Percentiles rank a stretch among this genome's conserved stretches.
Conservation (phyloP, 1,140 invertebrate genomes). For the Palaemon carinicauda region DNA sequence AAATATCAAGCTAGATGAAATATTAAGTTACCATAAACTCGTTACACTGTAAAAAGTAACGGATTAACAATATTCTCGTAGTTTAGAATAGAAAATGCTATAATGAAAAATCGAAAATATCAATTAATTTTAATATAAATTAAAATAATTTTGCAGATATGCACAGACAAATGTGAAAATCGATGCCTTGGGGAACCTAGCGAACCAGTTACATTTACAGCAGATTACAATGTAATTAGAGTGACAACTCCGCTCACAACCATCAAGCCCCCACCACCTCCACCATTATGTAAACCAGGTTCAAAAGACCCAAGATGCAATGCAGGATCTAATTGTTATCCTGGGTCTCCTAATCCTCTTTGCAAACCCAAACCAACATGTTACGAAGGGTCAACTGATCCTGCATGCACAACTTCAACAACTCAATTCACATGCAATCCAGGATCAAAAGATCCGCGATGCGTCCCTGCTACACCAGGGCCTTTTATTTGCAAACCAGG, state of each 20-base stretch:
- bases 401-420: background rate
- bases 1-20: too few relatives aligned
- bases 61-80: too few relatives aligned
- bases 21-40: too few relatives aligned
- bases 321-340: background rate
- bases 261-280: slow-evolving; percentile 2
- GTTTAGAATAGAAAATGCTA: too few relatives aligned
- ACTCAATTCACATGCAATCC: slow-evolving; percentile 20
- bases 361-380: background rate
- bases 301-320: slow-evolving; percentile 21
- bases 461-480: background rate
- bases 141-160: slow-evolving; percentile 50
- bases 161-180: slow-evolving; percentile 59
- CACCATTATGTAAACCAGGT: slow-evolving; percentile 31
- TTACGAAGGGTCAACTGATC: slow-evolving; percentile 2
- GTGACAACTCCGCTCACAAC: slow-evolving; percentile 31
- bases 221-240: background rate
- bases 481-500: background rate
- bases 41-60: too few relatives aligned
- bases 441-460: slow-evolving; percentile 43
- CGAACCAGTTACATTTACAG: slow-evolving; percentile 18
- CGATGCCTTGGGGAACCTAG: slow-evolving; percentile 40
- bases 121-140: background rate
- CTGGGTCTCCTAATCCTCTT: background rate
- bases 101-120: too few relatives aligned